Percentiles rank a stretch among this genome's conserved stretches.
Conservation (phyloP, 2,888 invertebrate species). For the Chloroclysta siterata region DNA sequence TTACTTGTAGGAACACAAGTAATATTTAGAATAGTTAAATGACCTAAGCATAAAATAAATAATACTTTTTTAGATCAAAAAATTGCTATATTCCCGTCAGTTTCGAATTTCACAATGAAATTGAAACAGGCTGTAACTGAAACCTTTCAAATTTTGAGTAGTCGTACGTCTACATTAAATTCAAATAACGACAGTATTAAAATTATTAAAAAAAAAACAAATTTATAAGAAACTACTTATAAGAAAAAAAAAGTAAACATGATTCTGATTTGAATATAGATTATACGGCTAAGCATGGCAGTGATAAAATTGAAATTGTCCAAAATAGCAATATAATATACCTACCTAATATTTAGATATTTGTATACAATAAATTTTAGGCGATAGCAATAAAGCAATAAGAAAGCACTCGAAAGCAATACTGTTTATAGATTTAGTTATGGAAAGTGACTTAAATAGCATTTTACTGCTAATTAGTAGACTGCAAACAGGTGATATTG, state of each 20-base stretch:
- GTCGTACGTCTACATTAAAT: conserved; percentile 1
- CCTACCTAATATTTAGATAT: conserved; percentile 36
- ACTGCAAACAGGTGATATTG: conserved; percentile 72
- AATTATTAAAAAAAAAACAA: conserved; percentile 10
- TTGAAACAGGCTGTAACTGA: conserved; percentile 24
- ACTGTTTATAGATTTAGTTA: conserved; percentile 59
- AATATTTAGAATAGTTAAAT: conserved; percentile 19
- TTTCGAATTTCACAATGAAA: conserved; percentile 11
- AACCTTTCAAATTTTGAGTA: conserved; percentile 20
- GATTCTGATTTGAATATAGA: conserved; percentile 23
- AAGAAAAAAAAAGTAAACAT: conserved; percentile 15
- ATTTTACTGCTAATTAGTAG: conserved; percentile 65
- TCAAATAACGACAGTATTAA: conserved; percentile 12
- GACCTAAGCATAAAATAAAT: conserved; percentile 5
- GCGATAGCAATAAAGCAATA: conserved; percentile 50
- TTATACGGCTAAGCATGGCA: conserved; percentile 45
- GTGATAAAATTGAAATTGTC: conserved; percentile 67
- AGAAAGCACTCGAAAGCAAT: conserved; percentile 59
- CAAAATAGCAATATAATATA: conserved; percentile 64
- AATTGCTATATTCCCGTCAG: conserved; percentile 10
- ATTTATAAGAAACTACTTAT: conserved; percentile 1
- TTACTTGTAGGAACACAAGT: conserved; percentile 25
- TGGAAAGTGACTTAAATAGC: conserved; percentile 52
- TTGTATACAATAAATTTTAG: conserved; percentile 43
- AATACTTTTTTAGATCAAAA: conserved; percentile 4